These are phyloP conservation scores for Hesperophylax magnus DNA, from an alignment of 1,140 invertebrate species.

Conservation along the genomic window DNA sequence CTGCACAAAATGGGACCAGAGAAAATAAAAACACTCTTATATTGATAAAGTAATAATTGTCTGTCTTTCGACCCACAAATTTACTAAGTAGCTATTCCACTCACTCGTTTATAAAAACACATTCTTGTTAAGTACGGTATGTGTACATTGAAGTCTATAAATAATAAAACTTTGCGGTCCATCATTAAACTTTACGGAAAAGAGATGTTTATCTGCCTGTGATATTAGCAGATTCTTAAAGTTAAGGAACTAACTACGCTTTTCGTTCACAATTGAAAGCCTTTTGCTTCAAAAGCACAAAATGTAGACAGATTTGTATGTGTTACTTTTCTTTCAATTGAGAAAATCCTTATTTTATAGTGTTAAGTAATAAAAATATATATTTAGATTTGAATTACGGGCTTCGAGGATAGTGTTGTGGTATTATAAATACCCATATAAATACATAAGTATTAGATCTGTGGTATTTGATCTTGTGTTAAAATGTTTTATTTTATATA, in stretches of 20 bases:
- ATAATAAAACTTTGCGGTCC: slow-evolving; percentile 54
- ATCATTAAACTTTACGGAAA: slow-evolving; percentile 53
- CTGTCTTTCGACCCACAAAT: slow-evolving; percentile 38
- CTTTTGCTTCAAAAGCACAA: slow-evolving; percentile 45
- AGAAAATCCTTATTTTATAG: not conserved
- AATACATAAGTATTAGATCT: not conserved
- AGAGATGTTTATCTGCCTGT: slow-evolving; percentile 57
- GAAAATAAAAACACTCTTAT: slow-evolving; percentile 44
- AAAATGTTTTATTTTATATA: too few relatives aligned
- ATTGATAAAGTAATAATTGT: slow-evolving; percentile 43
- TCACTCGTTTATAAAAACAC: slow-evolving; percentile 39
- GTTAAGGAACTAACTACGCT: slow-evolving; percentile 45
- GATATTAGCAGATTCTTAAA: slow-evolving; percentile 57
- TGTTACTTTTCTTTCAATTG: slow-evolving; percentile 20
- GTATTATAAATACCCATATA: not conserved
- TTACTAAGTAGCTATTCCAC: slow-evolving; percentile 33
- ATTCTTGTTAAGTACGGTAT: slow-evolving; percentile 46
- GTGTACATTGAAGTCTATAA: slow-evolving; percentile 46
- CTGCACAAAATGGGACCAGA: slow-evolving; percentile 56
- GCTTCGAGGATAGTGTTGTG: not conserved
- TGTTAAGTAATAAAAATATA: not conserved
- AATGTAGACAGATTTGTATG: slow-evolving; percentile 30
- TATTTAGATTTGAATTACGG: slow-evolving; percentile 10
- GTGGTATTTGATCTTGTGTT: too few relatives aligned
- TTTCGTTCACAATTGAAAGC: slow-evolving; percentile 33